Percentiles rank a stretch among this genome's conserved stretches.
Conservation (phyloP, 1,140 invertebrate species). For the Lerema accius region DNA sequence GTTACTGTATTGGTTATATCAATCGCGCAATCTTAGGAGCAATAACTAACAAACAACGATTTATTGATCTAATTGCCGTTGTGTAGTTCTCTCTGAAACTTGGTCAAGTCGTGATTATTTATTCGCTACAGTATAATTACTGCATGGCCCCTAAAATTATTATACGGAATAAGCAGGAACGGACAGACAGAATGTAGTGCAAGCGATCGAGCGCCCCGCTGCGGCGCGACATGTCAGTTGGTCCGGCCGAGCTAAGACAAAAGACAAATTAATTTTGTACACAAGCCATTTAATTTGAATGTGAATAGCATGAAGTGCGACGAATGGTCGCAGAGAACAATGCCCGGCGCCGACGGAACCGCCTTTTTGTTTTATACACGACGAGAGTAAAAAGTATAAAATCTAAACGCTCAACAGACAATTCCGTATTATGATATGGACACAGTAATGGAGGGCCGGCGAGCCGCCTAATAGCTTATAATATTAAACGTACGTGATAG, state of each 20-base stretch:
- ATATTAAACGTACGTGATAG: slow-evolving; percentile 78
- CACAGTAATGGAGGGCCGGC: slow-evolving; percentile 77
- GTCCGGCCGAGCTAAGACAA: slow-evolving; percentile 71
- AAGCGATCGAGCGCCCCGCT: slow-evolving; percentile 54
- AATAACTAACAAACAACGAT: slow-evolving; percentile 4
- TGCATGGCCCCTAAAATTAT: slow-evolving; percentile 27
- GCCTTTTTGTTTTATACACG: slow-evolving; percentile 76
- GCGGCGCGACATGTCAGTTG: slow-evolving; percentile 65
- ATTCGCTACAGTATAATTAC: slow-evolving; percentile 31
- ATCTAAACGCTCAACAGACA: slow-evolving; percentile 74
- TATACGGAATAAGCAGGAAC: slow-evolving; percentile 26
- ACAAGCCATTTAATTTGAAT: slow-evolving; percentile 82
- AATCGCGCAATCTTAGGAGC: neutral
- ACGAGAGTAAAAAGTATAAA: slow-evolving; percentile 75
- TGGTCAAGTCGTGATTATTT: slow-evolving; percentile 25
- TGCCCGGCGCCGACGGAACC: slow-evolving; percentile 74
- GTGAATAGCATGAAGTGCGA: slow-evolving; percentile 82
- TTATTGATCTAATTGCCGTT: slow-evolving; percentile 1
- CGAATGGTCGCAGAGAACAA: slow-evolving; percentile 80
- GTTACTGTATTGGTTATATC: too few species aligned
- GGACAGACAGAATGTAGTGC: slow-evolving; percentile 24
- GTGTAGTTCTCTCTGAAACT: slow-evolving; percentile 3
- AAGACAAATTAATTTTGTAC: slow-evolving; percentile 83
- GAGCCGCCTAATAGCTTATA: slow-evolving; percentile 80
- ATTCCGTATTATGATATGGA: slow-evolving; percentile 81